A percentile compares a stretch with the other conserved stretches of the same genome.
phyloP scores from a whole-genome alignment of 92 coral and sea anemone genomes.

The Siderastrea radians region DNA sequence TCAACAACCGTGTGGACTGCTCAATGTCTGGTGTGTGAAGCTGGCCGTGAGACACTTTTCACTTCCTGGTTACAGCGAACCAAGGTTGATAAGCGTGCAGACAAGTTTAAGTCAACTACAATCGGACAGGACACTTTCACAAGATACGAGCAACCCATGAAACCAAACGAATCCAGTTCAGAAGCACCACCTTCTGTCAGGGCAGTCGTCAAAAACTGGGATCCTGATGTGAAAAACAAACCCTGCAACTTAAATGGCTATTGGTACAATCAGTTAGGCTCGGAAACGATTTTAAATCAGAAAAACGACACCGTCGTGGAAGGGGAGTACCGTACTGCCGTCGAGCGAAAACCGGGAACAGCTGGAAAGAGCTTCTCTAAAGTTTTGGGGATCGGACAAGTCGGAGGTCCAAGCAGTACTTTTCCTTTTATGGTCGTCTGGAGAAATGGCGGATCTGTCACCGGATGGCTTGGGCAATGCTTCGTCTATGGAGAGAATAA shows the following conservation, averaged over 20 bases:
- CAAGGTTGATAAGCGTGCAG: constrained; percentile 83
- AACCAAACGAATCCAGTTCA: constrained; percentile 44
- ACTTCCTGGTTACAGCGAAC: constrained; percentile 97
- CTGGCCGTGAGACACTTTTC: constrained; percentile 86
- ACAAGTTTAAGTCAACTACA: constrained; percentile 95
- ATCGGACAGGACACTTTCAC: constrained; percentile 86
- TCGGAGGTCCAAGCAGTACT: constrained; percentile 78
- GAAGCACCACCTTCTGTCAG: constrained; percentile 35
- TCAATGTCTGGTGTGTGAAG: constrained; percentile 85
- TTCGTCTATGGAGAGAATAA: constrained; percentile 91
- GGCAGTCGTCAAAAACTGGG: constrained; percentile 1
- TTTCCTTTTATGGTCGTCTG: constrained; percentile 93
- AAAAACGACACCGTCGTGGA: constrained; percentile 57
- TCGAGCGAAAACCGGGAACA: constrained; percentile 92
- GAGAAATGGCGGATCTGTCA: constrained; percentile 89
- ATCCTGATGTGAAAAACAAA: constrained; percentile 47
- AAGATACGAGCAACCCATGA: constrained; percentile 86
- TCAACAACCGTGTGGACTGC: constrained; percentile 98
- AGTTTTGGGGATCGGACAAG: constrained; percentile 84
- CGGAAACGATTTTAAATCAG: constrained; percentile 85
- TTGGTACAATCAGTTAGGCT: constrained; percentile 95
- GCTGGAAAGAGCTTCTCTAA: constrained; percentile 90
- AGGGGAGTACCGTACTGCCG: constrained; percentile 99
- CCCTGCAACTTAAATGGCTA: constrained; percentile 86
- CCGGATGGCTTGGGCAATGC: constrained; percentile 99